These are phyloP conservation scores for Ptychadena robeensis DNA, from an alignment of 2,797 vertebrate genomes.

Conservation along the genomic window DNA sequence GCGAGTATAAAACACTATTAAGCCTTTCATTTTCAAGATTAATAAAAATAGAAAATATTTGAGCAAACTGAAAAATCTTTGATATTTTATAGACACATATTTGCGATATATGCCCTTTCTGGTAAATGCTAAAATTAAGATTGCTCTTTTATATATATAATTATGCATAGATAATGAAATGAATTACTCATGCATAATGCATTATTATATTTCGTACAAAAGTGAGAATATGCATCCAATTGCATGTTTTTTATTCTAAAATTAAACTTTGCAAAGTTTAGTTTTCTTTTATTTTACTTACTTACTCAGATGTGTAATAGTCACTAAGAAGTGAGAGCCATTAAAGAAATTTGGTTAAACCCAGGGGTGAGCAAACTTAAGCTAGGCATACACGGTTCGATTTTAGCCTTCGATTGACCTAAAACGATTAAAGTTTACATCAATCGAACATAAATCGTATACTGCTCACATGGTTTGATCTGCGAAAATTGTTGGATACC, in stretches of 20 bases:
- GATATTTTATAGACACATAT: conserved; percentile 6
- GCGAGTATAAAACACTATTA: background rate
- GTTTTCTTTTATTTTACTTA: conserved; percentile 15
- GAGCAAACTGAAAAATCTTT: conserved; percentile 41
- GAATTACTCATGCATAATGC: background rate
- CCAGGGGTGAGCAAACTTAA: too few relatives aligned
- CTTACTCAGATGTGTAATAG: background rate
- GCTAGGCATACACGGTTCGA: too few relatives aligned
- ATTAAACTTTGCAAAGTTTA: background rate
- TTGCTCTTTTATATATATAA: conserved; percentile 9
- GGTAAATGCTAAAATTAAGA: conserved; percentile 26
- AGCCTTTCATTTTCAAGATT: conserved; percentile 11
- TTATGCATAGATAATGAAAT: conserved; percentile 2
- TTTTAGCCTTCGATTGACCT: too few relatives aligned
- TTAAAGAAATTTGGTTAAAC: background rate
- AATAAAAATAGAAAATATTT: conserved; percentile 18
- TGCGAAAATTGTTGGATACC: too few relatives aligned
- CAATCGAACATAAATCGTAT: too few relatives aligned
- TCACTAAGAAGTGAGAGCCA: background rate
- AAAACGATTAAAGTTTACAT: too few relatives aligned
- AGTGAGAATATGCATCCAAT: background rate
- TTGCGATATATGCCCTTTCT: conserved; percentile 4
- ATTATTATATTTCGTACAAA: background rate
- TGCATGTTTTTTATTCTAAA: conserved; percentile 14
- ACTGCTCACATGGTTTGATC: too few relatives aligned